phyloP scores from a whole-genome alignment of 1,140 invertebrate species.

The Schmidtea mediterranea region DNA sequence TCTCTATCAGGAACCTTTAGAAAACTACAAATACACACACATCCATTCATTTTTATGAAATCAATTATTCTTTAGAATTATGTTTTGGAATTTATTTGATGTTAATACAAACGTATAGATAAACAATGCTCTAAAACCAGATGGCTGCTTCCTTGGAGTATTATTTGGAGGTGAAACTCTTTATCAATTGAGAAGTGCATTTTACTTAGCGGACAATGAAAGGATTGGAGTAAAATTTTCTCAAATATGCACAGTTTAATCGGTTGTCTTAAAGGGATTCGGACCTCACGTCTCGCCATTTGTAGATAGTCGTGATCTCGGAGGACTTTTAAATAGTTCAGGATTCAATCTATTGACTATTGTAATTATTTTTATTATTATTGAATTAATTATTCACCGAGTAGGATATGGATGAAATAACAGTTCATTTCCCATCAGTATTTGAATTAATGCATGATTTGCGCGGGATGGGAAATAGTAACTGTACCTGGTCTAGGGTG shows the following conservation, averaged over 20 bases:
- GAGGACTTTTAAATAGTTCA: constrained; percentile 45
- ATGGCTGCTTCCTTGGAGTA: constrained; percentile 70
- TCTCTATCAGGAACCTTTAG: too few species aligned
- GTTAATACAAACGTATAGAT: too few species aligned
- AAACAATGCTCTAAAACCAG: constrained; percentile 41
- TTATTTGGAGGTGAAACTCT: constrained; percentile 88
- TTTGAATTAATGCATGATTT: constrained; percentile 3
- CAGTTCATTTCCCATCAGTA: constrained; percentile 1
- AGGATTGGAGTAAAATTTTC: constrained; percentile 22
- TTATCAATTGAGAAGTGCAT: constrained; percentile 58
- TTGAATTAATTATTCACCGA: too few species aligned
- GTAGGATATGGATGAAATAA: neutral
- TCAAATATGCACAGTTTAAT: too few species aligned
- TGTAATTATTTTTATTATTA: too few species aligned
- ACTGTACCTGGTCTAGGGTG: neutral
- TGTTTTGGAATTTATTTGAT: too few species aligned
- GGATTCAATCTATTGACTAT: constrained; percentile 77
- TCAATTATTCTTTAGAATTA: too few species aligned
- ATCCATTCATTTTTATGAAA: too few species aligned
- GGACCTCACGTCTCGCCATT: constrained; percentile 80
- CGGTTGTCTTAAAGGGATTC: constrained; percentile 52
- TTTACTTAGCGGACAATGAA: constrained; percentile 77
- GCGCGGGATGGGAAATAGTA: neutral
- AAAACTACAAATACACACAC: too few species aligned
- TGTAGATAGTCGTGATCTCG: constrained; percentile 48